Evolutionary conservation across 2,113 vertebrate species (phyloP).

Genomic region (Oceanites oceanicus): DNA sequence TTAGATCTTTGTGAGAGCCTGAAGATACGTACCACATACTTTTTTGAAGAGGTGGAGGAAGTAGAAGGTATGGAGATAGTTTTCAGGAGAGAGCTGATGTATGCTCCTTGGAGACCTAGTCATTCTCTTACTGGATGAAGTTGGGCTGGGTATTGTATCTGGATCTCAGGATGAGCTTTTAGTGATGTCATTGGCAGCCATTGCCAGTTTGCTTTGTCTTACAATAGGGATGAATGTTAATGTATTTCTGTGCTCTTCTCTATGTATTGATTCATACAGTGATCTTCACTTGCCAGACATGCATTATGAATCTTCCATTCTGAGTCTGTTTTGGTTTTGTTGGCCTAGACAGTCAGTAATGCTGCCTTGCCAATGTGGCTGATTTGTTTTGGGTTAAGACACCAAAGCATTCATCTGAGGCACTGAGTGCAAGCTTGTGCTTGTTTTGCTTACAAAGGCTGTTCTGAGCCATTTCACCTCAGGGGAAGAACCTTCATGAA

Average conservation of each 20-base stretch:
- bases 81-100: not conserved
- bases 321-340: not conserved
- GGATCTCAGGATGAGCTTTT: not conserved
- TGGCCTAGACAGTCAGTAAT: not conserved
- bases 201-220: not conserved
- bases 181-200: not conserved
- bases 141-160: not conserved
- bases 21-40: rapidly evolving
- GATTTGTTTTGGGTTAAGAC: not conserved
- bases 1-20: not conserved
- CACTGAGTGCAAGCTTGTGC: not conserved
- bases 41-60: not conserved
- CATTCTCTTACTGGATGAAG: not conserved
- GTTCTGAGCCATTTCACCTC: not conserved
- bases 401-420: not conserved
- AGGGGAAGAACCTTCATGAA: not conserved
- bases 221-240: no score
- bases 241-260: not conserved
- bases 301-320: not conserved
- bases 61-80: not conserved
- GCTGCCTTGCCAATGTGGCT: not conserved
- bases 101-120: not conserved
- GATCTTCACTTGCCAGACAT: not conserved
- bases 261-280: not conserved
- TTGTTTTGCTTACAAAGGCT: not conserved